Conservation (phyloP, 2,797 vertebrate species). For the Poeciliopsis paucimaculata region DNA sequence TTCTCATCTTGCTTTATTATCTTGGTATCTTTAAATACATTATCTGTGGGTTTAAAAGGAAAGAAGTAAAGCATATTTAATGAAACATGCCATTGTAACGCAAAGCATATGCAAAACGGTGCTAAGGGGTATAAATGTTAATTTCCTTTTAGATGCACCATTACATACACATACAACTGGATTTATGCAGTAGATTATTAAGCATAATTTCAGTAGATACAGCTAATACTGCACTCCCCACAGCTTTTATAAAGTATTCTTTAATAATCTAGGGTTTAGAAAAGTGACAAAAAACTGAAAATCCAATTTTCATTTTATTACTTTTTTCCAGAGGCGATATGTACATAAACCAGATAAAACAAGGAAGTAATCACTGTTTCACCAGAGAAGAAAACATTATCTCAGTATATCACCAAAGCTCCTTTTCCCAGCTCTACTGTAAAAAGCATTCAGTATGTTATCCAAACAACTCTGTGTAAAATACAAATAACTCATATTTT, state of each 20-base stretch:
- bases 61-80: background rate
- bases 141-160: conserved; percentile 4
- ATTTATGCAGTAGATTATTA: background rate
- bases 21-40: background rate
- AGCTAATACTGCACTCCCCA: background rate
- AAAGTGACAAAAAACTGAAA: background rate
- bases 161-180: background rate
- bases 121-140: background rate
- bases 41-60: background rate
- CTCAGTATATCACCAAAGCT: background rate
- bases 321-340: background rate
- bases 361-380: background rate
- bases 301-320: background rate
- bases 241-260: background rate
- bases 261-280: background rate
- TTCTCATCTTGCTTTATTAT: background rate
- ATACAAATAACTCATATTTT: background rate
- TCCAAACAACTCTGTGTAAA: background rate
- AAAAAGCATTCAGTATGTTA: background rate
- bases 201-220: background rate
- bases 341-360: background rate
- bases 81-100: background rate
- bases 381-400: background rate
- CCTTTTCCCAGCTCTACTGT: background rate
- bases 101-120: background rate